A percentile compares a stretch with the other conserved stretches of the same genome.
phyloP scores from a whole-genome alignment of 2,113 vertebrate species.

The Chaenogobius annularis region DNA sequence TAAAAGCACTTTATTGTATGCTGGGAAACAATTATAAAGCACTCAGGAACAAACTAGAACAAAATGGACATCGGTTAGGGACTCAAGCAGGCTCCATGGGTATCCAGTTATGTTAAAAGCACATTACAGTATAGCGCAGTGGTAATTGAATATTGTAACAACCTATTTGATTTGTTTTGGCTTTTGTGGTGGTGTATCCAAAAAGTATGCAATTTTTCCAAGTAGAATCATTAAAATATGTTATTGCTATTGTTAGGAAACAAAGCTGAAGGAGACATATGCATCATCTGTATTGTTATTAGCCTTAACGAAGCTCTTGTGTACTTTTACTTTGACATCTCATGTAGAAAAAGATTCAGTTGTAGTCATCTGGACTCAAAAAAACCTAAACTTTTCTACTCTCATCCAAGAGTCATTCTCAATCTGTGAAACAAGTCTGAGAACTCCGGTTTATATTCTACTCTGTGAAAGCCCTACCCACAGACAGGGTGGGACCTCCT shows the following conservation, averaged over 20 bases:
- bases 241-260: neutral
- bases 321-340: too few relatives aligned
- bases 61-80: constrained; percentile 1
- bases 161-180: neutral
- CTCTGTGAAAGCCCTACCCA: too few relatives aligned
- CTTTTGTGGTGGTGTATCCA: neutral
- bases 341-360: too few relatives aligned
- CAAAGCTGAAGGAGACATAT: neutral
- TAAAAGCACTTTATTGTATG: constrained; percentile 6
- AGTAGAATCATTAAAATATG: neutral
- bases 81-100: neutral
- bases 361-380: too few relatives aligned
- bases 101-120: neutral
- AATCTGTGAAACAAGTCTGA: too few relatives aligned
- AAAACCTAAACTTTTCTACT: too few relatives aligned
- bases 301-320: too few relatives aligned
- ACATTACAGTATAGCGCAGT: neutral
- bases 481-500: too few relatives aligned
- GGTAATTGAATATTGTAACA: neutral
- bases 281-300: too few relatives aligned
- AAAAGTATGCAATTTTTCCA: neutral
- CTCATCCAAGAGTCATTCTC: too few relatives aligned
- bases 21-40: constrained; percentile 12
- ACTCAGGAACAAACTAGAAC: constrained; percentile 5
- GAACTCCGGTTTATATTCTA: too few relatives aligned